These are phyloP conservation scores for Beroe forskalii DNA, from an alignment of 37 sponge, comb jelly and placozoan species.

Conservation along the genomic window DNA sequence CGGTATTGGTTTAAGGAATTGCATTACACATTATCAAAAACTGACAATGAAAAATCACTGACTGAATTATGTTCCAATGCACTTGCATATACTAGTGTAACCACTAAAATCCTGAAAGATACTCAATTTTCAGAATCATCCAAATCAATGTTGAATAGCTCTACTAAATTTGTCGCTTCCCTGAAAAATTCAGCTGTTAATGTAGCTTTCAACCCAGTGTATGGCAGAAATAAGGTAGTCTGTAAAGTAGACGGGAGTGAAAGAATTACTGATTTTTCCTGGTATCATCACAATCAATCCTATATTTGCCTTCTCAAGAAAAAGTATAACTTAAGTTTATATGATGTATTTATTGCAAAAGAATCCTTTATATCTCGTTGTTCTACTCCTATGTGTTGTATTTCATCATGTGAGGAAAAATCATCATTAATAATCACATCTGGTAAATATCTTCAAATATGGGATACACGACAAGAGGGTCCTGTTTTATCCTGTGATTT, in stretches of 20 bases:
- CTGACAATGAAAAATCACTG: not conserved
- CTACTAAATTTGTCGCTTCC: not conserved
- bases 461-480: slow-evolving; percentile 20
- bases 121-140: not conserved
- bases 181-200: not conserved
- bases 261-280: slow-evolving; percentile 9
- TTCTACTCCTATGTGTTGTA: not conserved
- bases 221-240: not conserved
- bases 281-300: not conserved
- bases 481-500: slow-evolving; percentile 3
- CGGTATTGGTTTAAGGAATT: slow-evolving; percentile 64
- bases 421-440: not conserved
- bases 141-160: not conserved
- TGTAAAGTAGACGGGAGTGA: not conserved
- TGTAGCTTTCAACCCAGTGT: not conserved
- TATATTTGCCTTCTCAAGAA: not conserved
- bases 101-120: not conserved
- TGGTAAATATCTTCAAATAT: not conserved
- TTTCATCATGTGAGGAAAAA: not conserved
- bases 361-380: not conserved
- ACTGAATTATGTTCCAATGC: not conserved
- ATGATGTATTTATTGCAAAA: not conserved
- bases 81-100: not conserved
- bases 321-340: not conserved
- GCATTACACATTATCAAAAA: not conserved